Evolutionary conservation across 2,888 invertebrate species (phyloP).

Genomic region (Ichneumoninae sp.): DNA sequence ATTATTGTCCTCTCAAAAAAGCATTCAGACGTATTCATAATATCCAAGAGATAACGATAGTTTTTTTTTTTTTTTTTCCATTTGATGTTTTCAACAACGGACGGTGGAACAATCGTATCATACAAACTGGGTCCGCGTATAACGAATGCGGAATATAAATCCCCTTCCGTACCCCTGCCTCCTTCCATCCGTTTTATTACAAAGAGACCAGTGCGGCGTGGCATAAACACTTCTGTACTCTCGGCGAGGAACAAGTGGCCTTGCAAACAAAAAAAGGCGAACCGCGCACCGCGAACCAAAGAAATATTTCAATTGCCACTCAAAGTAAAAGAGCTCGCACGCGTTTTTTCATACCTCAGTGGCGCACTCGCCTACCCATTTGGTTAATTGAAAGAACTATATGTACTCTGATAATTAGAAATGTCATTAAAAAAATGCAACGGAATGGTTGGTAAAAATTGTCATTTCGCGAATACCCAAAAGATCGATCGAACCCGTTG

Average conservation of each 20-base stretch:
- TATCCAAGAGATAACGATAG: slow-evolving; percentile 17
- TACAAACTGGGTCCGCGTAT: slow-evolving; percentile 1
- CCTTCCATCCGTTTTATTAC: slow-evolving; percentile 18
- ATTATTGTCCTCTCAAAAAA: slow-evolving; percentile 1
- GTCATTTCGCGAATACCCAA: not conserved
- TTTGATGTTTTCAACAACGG: slow-evolving; percentile 23
- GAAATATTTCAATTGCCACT: slow-evolving; percentile 20
- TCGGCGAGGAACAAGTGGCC: slow-evolving; percentile 6
- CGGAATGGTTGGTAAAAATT: not conserved
- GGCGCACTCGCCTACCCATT: not conserved
- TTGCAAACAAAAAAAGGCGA: not conserved
- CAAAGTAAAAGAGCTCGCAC: not conserved
- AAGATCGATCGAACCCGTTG: not conserved
- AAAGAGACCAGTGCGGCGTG: slow-evolving; percentile 12
- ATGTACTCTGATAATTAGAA: not conserved
- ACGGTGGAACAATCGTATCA: slow-evolving; percentile 7
- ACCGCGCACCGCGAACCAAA: not conserved
- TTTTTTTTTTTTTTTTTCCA: slow-evolving; percentile 1
- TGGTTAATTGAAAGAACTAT: not conserved
- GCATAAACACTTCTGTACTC: slow-evolving; percentile 14
- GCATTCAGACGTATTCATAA: slow-evolving; percentile 6
- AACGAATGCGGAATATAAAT: slow-evolving; percentile 27
- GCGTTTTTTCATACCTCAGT: slow-evolving; percentile 12
- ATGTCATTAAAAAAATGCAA: not conserved
- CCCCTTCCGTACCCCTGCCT: slow-evolving; percentile 13